Conservation (phyloP, 1,140 invertebrate species). For the Zaprionus africanus region DNA sequence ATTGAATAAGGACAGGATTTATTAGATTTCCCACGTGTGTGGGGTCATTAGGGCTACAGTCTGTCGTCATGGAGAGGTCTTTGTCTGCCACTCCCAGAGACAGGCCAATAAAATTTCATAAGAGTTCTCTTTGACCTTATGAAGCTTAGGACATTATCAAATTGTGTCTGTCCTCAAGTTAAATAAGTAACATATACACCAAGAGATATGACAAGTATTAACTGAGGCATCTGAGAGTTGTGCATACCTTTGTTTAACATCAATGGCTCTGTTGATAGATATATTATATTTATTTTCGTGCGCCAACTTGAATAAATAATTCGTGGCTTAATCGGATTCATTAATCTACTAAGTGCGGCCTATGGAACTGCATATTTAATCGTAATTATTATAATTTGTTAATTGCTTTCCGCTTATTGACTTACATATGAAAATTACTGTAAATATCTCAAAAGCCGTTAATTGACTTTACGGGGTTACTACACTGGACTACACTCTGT, state of each 20-base stretch:
- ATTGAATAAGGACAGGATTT: neutral
- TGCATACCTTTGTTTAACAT: neutral
- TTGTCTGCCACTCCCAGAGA: neutral
- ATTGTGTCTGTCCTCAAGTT: too few relatives aligned
- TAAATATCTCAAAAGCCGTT: slow-evolving; percentile 65
- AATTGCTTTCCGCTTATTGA: slow-evolving; percentile 66
- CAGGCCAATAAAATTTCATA: neutral
- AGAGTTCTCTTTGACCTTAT: neutral
- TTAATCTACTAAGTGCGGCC: slow-evolving; percentile 4
- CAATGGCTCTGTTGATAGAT: neutral
- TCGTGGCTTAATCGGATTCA: slow-evolving; percentile 1
- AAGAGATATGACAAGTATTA: neutral
- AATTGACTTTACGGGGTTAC: slow-evolving; percentile 54
- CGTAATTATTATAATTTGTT: slow-evolving; percentile 72
- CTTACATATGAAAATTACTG: slow-evolving; percentile 69
- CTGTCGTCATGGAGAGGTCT: neutral
- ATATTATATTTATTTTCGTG: neutral
- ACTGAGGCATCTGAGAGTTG: neutral
- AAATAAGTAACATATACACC: neutral
- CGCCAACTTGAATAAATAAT: slow-evolving; percentile 7
- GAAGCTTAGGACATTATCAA: neutral
- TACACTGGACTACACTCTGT: neutral
- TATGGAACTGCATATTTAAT: slow-evolving; percentile 48
- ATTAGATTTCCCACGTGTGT: slow-evolving; percentile 2
- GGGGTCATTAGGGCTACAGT: neutral